Conservation (phyloP, 2,797 vertebrate species). For the Micrastur ruficollis region DNA sequence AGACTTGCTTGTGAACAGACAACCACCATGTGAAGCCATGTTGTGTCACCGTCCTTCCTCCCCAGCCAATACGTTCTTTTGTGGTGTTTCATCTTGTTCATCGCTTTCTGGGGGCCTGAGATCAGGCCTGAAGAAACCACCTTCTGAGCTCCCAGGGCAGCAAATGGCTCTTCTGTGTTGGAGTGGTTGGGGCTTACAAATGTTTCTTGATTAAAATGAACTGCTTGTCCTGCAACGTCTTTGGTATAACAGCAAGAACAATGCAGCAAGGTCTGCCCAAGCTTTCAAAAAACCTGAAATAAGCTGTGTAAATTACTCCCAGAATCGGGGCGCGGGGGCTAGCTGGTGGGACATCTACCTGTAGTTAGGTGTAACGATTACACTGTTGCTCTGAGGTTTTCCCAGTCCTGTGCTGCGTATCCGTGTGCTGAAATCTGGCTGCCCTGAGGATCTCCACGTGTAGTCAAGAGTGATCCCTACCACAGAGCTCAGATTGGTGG, state of each 20-base stretch:
- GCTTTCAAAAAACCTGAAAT: background rate
- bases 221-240: background rate
- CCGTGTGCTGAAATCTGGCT: background rate
- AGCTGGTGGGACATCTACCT: background rate
- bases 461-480: background rate
- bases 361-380: background rate
- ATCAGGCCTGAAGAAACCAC: background rate
- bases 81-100: background rate
- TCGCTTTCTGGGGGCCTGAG: background rate
- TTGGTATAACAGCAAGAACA: background rate
- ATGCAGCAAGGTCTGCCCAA: background rate
- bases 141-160: background rate
- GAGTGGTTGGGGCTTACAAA: background rate
- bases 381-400: background rate
- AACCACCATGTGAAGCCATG: fast-evolving
- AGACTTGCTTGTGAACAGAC: background rate
- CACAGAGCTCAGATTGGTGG: fast-evolving
- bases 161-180: background rate
- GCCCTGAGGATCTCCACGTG: background rate
- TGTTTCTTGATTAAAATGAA: background rate
- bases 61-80: background rate
- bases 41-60: background rate
- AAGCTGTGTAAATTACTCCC: background rate
- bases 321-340: background rate
- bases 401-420: background rate